phyloP scores from a whole-genome alignment of 2,113 vertebrate genomes.

The Elachura formosa region DNA sequence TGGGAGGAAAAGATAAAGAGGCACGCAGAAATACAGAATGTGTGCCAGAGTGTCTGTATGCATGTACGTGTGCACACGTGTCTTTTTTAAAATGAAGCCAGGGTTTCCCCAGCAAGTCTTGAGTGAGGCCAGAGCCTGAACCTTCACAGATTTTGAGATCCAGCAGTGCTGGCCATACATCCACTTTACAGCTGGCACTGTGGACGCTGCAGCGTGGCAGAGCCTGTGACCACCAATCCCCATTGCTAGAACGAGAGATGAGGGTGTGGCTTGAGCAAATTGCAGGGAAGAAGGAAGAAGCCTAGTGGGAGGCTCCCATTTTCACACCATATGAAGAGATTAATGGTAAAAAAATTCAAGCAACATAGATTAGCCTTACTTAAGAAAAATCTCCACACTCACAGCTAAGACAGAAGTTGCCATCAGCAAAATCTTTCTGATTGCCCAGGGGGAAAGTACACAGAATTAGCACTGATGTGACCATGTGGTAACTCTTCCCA shows the following conservation, averaged over 20 bases:
- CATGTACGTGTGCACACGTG: accelerated
- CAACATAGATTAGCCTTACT: neutral
- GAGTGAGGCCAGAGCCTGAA: neutral
- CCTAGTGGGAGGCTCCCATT: neutral
- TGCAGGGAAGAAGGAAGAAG: neutral
- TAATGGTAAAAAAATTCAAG: neutral
- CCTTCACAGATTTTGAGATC: neutral
- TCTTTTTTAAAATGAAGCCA: neutral
- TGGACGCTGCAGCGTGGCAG: neutral
- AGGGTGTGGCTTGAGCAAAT: neutral
- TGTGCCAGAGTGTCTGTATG: neutral
- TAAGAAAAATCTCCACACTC: neutral
- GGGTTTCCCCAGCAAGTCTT: neutral
- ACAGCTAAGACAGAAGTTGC: neutral
- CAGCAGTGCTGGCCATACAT: neutral
- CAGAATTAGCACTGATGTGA: neutral
- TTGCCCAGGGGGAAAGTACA: neutral
- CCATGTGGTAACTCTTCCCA: neutral
- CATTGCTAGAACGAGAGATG: neutral
- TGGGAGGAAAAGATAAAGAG: neutral
- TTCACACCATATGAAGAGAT: neutral
- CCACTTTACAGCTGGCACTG: neutral
- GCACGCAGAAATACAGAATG: neutral
- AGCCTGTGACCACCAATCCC: accelerated
- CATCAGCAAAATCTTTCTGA: neutral